Conservation (phyloP, 2,113 vertebrate genomes). For the Pygoscelis antarcticus region DNA sequence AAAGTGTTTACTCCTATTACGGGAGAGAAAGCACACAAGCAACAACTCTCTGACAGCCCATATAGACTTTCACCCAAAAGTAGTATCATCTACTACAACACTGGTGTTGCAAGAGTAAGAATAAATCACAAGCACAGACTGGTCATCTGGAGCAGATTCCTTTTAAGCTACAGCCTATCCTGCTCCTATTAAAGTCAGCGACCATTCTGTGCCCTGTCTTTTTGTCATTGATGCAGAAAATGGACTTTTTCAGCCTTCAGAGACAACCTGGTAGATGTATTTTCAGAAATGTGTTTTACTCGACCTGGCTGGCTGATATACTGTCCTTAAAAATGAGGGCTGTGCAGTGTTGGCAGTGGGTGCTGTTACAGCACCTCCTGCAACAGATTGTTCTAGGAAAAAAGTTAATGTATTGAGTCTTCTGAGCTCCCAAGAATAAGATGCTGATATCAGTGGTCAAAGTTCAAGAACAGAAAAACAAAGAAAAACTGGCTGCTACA, state of each 20-base stretch:
- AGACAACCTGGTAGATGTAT: background rate
- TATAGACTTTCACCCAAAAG: background rate
- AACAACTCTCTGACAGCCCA: background rate
- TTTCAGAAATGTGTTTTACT: background rate
- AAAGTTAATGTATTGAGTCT: background rate
- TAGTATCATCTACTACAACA: background rate
- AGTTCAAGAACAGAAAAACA: background rate
- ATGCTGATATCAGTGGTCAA: background rate
- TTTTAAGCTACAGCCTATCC: background rate
- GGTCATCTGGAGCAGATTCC: conserved; percentile 26
- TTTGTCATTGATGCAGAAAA: conserved; percentile 44
- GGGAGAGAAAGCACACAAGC: background rate
- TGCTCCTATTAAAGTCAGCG: background rate
- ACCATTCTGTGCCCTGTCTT: background rate
- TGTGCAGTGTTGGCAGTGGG: background rate
- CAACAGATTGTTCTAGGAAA: background rate
- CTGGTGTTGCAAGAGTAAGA: background rate
- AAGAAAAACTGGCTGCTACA: background rate
- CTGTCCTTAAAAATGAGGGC: background rate
- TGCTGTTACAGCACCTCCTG: background rate
- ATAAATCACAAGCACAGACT: conserved; percentile 13
- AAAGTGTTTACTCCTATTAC: background rate
- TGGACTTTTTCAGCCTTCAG: conserved; percentile 14
- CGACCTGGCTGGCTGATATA: background rate
- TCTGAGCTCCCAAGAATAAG: background rate